Evolutionary conservation across 2,797 vertebrate genomes (phyloP).

Genomic region (Darevskia mixta): DNA sequence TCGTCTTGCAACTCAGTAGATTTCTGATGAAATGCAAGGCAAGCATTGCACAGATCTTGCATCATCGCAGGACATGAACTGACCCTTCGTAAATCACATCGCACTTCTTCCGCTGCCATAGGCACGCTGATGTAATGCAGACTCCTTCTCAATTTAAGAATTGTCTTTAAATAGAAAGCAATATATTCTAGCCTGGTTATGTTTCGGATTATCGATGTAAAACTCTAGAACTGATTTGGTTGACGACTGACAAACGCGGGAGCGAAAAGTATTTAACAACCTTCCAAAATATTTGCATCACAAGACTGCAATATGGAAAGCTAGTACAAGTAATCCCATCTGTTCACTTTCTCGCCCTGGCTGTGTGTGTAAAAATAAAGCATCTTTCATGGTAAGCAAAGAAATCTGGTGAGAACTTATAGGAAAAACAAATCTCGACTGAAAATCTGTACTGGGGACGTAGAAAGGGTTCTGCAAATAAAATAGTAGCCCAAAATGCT

Average conservation of each 20-base stretch:
- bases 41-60: background rate
- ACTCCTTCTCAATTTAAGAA: background rate
- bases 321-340: constrained; percentile 51
- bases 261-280: constrained; percentile 58
- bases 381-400: constrained; percentile 42
- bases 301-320: constrained; percentile 60
- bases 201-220: constrained; percentile 45
- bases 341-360: constrained; percentile 19
- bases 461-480: constrained; percentile 32
- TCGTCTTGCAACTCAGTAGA: constrained; percentile 2
- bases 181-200: constrained; percentile 28
- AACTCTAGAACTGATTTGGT: constrained; percentile 53
- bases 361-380: constrained; percentile 45
- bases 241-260: constrained; percentile 20
- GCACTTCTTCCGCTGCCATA: background rate
- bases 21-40: constrained; percentile 42
- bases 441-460: constrained; percentile 9
- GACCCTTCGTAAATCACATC: background rate
- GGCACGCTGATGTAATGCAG: constrained; percentile 29
- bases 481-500: background rate
- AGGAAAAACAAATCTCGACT: constrained; percentile 53
- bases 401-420: constrained; percentile 46
- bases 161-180: constrained; percentile 31
- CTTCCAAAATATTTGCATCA: constrained; percentile 61
- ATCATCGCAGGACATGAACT: background rate